Percentiles rank a stretch among this genome's conserved stretches.
phyloP scores from a whole-genome alignment of 2,888 invertebrate species.

The Schizaphis graminum region DNA sequence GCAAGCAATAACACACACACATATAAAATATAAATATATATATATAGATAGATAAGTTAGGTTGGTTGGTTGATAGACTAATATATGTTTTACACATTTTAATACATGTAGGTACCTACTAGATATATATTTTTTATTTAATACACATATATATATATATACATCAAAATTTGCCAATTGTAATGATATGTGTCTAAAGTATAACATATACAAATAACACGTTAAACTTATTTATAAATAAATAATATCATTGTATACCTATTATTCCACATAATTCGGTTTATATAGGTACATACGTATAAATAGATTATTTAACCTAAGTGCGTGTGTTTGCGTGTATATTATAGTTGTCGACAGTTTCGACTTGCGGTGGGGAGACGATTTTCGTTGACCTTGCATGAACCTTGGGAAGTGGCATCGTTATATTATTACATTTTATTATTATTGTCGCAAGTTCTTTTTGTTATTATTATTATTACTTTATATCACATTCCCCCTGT shows the following conservation, averaged over 20 bases:
- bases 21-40: not conserved
- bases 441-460: constrained; percentile 28
- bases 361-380: constrained; percentile 34
- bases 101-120: not conserved
- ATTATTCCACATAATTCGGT: not conserved
- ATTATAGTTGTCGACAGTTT: not conserved
- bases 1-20: not conserved
- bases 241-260: not conserved
- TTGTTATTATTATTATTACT: constrained; percentile 3
- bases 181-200: not conserved
- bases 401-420: constrained; percentile 45
- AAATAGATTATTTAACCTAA: not conserved
- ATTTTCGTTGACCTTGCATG: constrained; percentile 51
- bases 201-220: not conserved
- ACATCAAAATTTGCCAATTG: not conserved
- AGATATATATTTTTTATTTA: not conserved
- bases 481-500: constrained; percentile 11
- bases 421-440: constrained; percentile 52
- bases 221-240: not conserved
- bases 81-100: not conserved
- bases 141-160: not conserved
- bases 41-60: not conserved
- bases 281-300: not conserved
- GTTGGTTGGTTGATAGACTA: not conserved
- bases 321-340: not conserved